Conservation (phyloP, 1,140 invertebrate species). For the Coenobita brevimanus region DNA sequence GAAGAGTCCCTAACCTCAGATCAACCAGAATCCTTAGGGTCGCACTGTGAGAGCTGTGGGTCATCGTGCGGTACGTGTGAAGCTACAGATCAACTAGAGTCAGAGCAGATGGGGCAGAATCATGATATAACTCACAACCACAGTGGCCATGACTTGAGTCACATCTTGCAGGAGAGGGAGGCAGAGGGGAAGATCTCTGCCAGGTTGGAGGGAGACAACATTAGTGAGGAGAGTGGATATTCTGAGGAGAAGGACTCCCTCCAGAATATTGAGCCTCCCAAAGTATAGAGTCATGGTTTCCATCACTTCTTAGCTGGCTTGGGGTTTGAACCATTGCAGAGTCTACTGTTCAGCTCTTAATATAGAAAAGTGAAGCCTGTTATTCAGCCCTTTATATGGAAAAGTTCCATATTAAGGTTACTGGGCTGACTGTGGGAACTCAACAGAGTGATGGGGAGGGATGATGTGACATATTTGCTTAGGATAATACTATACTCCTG, state of each 20-base stretch:
- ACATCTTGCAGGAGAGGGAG: not conserved
- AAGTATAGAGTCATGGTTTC: too few relatives aligned
- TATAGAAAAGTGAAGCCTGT: too few relatives aligned
- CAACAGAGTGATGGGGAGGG: too few relatives aligned
- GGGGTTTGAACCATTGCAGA: too few relatives aligned
- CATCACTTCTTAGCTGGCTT: too few relatives aligned
- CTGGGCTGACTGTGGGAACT: too few relatives aligned
- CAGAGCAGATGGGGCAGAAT: not conserved
- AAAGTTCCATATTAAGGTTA: too few relatives aligned
- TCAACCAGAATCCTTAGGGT: constrained; percentile 69
- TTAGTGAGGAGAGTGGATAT: constrained; percentile 67
- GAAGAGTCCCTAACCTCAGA: constrained; percentile 70
- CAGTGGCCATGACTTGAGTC: not conserved
- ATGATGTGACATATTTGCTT: too few relatives aligned
- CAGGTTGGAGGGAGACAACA: constrained; percentile 63
- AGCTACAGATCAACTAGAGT: not conserved
- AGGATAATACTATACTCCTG: too few relatives aligned
- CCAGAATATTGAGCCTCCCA: constrained; percentile 18
- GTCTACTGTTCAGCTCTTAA: too few relatives aligned
- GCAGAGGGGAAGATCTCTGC: constrained; percentile 32
- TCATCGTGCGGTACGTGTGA: constrained; percentile 61
- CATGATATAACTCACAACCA: not conserved
- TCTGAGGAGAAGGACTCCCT: constrained; percentile 63
- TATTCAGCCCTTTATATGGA: too few relatives aligned
- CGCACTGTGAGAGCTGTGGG: constrained; percentile 63